These are phyloP conservation scores for Urocolius indicus DNA, from an alignment of 2,113 vertebrate species.

Conservation along the genomic window DNA sequence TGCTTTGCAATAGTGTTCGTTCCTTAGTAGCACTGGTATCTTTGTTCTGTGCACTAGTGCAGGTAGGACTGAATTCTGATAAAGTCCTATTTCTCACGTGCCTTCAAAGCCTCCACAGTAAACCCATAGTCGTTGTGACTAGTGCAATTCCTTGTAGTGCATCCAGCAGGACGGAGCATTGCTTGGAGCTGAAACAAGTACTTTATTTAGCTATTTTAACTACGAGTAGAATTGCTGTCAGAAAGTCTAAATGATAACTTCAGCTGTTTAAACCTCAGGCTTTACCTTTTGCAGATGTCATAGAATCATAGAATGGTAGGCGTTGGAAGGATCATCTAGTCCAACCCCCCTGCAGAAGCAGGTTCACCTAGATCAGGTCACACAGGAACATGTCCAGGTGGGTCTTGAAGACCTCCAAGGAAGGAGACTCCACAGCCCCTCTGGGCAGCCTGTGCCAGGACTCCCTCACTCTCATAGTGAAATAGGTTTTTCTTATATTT, in stretches of 20 bases:
- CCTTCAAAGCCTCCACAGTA: neutral
- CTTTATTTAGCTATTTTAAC: neutral
- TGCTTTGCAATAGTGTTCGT: neutral
- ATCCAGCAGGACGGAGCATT: neutral
- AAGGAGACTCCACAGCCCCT: too few species aligned
- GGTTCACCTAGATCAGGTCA: too few species aligned
- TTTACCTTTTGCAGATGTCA: neutral
- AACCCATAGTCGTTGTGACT: neutral
- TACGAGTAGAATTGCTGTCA: neutral
- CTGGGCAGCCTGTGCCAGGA: too few species aligned
- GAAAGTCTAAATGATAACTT: neutral
- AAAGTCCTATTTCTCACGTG: neutral
- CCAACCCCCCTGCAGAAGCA: too few species aligned
- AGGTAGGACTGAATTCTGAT: neutral
- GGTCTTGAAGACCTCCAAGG: too few species aligned
- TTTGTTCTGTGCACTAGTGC: neutral
- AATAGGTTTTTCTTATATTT: too few species aligned
- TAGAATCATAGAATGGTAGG: too few species aligned
- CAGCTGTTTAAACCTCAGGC: neutral
- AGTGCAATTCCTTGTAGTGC: neutral
- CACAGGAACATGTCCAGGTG: too few species aligned
- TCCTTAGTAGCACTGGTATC: neutral
- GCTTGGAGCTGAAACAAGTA: neutral
- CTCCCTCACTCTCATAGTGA: too few species aligned
- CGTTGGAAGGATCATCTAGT: too few species aligned